A percentile compares a stretch with the other conserved stretches of the same genome.
phyloP scores from a whole-genome alignment of 2,113 vertebrate species.

The Capreolus pygargus region DNA sequence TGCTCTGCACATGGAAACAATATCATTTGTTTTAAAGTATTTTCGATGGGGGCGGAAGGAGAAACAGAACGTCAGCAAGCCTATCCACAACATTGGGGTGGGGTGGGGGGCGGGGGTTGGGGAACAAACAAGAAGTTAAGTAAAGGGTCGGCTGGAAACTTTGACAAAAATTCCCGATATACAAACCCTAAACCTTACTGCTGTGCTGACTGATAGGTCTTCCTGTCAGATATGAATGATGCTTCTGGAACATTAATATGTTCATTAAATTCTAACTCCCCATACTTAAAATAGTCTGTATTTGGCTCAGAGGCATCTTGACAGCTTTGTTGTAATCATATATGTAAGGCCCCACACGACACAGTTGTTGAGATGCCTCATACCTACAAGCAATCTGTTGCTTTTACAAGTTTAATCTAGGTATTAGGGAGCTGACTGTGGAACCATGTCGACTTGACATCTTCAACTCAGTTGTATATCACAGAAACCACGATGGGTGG shows the following conservation, averaged over 20 bases:
- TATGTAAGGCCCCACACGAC: constrained; percentile 30
- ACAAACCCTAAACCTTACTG: constrained; percentile 50
- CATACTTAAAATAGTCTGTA: constrained; percentile 33
- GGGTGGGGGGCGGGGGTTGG: neutral
- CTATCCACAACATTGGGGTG: neutral
- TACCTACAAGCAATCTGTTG: constrained; percentile 77
- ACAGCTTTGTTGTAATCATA: constrained; percentile 15
- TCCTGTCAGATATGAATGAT: constrained; percentile 49
- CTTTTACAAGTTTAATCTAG: constrained; percentile 84
- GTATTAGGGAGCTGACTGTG: constrained; percentile 81
- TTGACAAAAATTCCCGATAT: constrained; percentile 31
- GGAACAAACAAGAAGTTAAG: constrained; percentile 64
- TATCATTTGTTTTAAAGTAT: constrained; percentile 80
- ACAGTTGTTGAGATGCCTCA: constrained; percentile 71
- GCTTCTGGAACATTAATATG: constrained; percentile 67
- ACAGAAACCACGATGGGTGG: constrained; percentile 86
- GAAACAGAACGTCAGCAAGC: constrained; percentile 71
- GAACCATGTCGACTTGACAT: constrained; percentile 86
- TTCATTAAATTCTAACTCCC: constrained; percentile 72
- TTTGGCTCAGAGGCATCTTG: neutral
- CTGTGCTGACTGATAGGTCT: constrained; percentile 42
- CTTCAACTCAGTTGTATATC: constrained; percentile 86
- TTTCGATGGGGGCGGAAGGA: constrained; percentile 66
- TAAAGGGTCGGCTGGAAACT: neutral
- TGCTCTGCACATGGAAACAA: constrained; percentile 81